Percentiles rank a stretch among this genome's conserved stretches.
Conservation (phyloP, 2,888 invertebrate species). For the Oeneis ivallda region DNA sequence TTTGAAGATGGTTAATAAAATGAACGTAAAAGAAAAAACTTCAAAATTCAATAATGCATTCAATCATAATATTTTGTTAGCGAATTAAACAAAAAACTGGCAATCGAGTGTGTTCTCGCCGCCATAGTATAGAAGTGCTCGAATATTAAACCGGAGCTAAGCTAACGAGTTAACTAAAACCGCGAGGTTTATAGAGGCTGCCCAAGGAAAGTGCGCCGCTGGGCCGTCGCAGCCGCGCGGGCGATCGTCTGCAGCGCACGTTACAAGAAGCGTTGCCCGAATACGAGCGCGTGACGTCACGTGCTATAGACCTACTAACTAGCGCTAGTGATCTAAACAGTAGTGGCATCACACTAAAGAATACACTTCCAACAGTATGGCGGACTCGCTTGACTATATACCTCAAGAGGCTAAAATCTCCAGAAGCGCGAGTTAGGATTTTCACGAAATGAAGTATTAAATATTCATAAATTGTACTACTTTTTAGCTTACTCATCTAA, state of each 20-base stretch:
- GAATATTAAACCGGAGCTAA: too few relatives aligned
- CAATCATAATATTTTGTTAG: neutral
- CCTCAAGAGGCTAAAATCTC: constrained; percentile 45
- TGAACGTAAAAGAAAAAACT: too few relatives aligned
- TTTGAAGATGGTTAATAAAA: too few relatives aligned
- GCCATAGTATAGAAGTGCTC: too few relatives aligned
- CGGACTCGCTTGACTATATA: constrained; percentile 47
- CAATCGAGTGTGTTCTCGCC: constrained; percentile 80
- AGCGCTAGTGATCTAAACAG: constrained; percentile 83
- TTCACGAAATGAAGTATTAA: neutral
- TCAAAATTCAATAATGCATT: too few relatives aligned
- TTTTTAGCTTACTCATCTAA: neutral
- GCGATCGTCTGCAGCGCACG: constrained; percentile 83
- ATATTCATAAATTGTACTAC: neutral
- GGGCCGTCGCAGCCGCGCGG: constrained; percentile 84
- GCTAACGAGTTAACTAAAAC: too few relatives aligned
- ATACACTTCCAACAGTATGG: constrained; percentile 75
- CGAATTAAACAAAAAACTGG: constrained; percentile 71
- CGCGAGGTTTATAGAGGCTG: constrained; percentile 78
- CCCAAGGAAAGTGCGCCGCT: constrained; percentile 79
- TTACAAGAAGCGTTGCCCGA: too few relatives aligned
- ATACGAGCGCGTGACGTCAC: constrained; percentile 84
- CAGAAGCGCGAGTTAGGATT: constrained; percentile 57
- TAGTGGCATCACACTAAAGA: too few relatives aligned
- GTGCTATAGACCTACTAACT: constrained; percentile 85